These are phyloP conservation scores for Telmatherina bonti DNA, from an alignment of 2,797 vertebrate species.

Conservation along the genomic window DNA sequence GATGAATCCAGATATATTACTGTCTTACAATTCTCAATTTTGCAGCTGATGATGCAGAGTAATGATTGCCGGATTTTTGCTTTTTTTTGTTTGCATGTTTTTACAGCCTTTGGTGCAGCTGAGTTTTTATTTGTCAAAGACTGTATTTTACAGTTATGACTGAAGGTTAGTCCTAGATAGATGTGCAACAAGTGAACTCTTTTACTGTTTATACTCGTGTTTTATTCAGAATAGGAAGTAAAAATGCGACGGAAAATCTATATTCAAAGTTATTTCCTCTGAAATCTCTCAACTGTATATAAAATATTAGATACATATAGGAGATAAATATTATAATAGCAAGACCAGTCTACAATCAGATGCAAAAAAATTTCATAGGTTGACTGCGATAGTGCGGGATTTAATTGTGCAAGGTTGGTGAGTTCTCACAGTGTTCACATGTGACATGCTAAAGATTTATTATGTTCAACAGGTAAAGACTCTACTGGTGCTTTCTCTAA, in stretches of 20 bases:
- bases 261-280: neutral
- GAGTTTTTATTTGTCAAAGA: neutral
- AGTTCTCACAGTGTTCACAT: neutral
- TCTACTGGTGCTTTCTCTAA: neutral
- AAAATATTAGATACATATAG: neutral
- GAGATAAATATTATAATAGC: neutral
- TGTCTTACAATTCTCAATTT: neutral
- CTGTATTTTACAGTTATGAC: neutral
- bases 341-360: neutral
- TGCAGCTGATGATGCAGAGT: too few relatives aligned
- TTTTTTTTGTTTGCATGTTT: neutral
- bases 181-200: neutral
- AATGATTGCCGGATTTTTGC: neutral
- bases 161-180: neutral
- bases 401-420: neutral
- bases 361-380: neutral
- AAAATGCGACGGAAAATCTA: neutral
- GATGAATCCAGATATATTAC: neutral
- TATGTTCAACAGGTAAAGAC: neutral
- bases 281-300: neutral
- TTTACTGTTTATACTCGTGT: neutral
- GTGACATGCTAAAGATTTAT: neutral
- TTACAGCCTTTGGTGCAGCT: neutral
- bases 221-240: neutral
- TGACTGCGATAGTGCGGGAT: neutral